phyloP scores from a whole-genome alignment of 2,797 vertebrate genomes.

The Catamblyrhynchus diadema region DNA sequence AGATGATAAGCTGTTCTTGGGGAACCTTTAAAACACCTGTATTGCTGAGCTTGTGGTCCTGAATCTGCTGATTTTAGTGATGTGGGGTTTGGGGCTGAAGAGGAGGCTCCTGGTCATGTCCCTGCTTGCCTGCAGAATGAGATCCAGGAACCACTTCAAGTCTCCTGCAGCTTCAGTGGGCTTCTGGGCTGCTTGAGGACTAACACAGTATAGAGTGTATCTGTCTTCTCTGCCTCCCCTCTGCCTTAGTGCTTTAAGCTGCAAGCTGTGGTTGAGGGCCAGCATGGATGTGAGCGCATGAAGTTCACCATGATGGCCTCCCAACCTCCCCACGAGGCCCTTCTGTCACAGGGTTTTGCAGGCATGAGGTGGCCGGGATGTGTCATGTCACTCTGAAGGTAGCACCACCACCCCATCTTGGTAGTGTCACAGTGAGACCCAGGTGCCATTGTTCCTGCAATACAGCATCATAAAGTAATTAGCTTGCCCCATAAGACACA shows the following conservation, averaged over 20 bases:
- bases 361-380: background rate
- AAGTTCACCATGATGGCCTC: background rate
- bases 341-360: background rate
- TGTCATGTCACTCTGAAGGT: background rate
- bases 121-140: background rate
- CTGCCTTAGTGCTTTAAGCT: background rate
- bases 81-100: background rate
- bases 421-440: background rate
- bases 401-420: background rate
- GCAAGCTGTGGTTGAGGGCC: background rate
- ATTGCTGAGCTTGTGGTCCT: background rate
- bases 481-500: background rate
- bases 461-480: background rate
- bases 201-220: accelerated
- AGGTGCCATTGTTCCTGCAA: background rate
- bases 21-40: background rate
- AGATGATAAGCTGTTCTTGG: background rate
- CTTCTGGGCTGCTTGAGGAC: background rate
- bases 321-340: background rate
- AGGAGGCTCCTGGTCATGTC: background rate
- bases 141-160: background rate
- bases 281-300: accelerated
- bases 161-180: background rate
- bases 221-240: background rate
- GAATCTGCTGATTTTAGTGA: background rate